These are phyloP conservation scores for Galerucella pusilla DNA, from an alignment of 2,888 invertebrate genomes.

Conservation along the genomic window DNA sequence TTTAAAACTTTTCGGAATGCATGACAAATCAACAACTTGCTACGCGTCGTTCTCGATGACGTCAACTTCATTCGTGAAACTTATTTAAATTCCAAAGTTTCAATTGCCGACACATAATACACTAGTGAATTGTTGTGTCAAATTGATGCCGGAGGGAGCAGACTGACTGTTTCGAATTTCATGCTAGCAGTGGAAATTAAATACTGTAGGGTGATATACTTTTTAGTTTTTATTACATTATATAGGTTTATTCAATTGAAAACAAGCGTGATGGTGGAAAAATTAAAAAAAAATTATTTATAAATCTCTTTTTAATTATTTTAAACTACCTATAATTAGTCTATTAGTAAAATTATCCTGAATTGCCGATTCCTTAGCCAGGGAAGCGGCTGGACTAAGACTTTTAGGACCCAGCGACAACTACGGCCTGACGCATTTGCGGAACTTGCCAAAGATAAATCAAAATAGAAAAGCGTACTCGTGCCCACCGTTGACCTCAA, in stretches of 20 bases:
- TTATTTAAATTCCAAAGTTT: constrained; percentile 62
- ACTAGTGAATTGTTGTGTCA: constrained; percentile 40
- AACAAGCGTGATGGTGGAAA: too few relatives aligned
- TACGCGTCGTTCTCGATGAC: constrained; percentile 52
- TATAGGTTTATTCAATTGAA: neutral
- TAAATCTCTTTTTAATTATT: too few relatives aligned
- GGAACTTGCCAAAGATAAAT: too few relatives aligned
- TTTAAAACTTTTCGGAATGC: constrained; percentile 65
- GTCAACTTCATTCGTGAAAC: constrained; percentile 58
- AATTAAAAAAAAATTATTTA: too few relatives aligned
- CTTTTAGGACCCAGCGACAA: too few relatives aligned
- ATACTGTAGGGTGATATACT: constrained; percentile 15
- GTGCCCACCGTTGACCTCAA: too few relatives aligned
- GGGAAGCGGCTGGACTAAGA: too few relatives aligned
- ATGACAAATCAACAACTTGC: constrained; percentile 65
- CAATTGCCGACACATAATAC: constrained; percentile 53
- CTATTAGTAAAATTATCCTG: too few relatives aligned
- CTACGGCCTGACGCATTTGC: too few relatives aligned
- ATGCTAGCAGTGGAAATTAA: constrained; percentile 14
- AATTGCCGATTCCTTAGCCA: too few relatives aligned
- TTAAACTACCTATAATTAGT: too few relatives aligned
- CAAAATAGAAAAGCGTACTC: too few relatives aligned
- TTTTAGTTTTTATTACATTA: neutral
- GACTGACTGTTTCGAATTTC: constrained; percentile 28
- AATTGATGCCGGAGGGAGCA: constrained; percentile 29